Conservation (phyloP, 2,797 vertebrate species). For the Geotrypetes seraphini region DNA sequence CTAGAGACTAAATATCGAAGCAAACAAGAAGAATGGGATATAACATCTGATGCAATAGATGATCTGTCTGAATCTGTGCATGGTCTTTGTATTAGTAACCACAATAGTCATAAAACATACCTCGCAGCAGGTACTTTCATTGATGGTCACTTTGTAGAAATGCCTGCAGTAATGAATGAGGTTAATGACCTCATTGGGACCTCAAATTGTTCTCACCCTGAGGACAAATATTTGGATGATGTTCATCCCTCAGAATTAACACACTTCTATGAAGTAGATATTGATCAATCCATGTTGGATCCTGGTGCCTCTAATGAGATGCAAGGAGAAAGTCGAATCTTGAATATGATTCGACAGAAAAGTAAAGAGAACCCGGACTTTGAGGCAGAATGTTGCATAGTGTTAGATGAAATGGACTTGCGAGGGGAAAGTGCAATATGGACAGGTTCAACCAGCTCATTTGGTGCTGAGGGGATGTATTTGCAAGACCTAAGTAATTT, state of each 20-base stretch:
- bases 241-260: conserved; percentile 97
- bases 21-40: conserved; percentile 59
- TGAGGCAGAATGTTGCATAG: conserved; percentile 95
- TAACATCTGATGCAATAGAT: conserved; percentile 61
- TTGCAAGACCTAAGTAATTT: conserved; percentile 85
- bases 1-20: conserved; percentile 92
- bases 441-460: conserved; percentile 78
- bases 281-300: conserved; percentile 99
- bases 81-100: conserved; percentile 82
- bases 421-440: conserved; percentile 99
- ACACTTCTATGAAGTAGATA: conserved; percentile 99
- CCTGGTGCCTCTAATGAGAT: conserved; percentile 97
- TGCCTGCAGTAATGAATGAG: conserved; percentile 79
- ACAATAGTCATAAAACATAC: conserved; percentile 81
- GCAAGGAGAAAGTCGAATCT: conserved; percentile 95
- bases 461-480: conserved; percentile 78
- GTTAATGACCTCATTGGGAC: conserved; percentile 78
- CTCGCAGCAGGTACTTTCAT: conserved; percentile 93
- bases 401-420: conserved; percentile 92
- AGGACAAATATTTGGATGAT: conserved; percentile 90
- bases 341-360: conserved; percentile 97
- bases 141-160: conserved; percentile 95
- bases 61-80: conserved; percentile 78
- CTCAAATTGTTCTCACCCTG: conserved; percentile 84
- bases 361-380: conserved; percentile 84